Base-by-base conservation (phyloP, 2,888 invertebrate species). In the Idaea biselata region DNA sequence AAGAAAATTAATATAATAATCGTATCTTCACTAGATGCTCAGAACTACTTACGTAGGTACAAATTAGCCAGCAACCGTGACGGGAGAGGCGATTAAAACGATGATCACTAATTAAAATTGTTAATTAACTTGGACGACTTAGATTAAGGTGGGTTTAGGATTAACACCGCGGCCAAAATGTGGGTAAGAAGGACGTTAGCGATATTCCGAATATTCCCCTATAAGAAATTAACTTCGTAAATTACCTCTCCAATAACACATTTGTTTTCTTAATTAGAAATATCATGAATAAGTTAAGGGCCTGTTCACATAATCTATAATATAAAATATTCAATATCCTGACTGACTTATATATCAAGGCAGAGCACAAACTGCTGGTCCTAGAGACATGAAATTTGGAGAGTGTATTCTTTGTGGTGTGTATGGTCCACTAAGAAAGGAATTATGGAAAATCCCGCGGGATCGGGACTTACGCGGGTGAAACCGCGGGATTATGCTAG, bases 101-200 rank as follows among this genome's bases (percentile, higher is more conserved):
- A 83, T 80, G 75, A 84, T 81, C 68, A 68, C 78, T 84, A 82
- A 87, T 84, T 84, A 86, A 78, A 81, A 80, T 80, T 79, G 76
- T 79, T 83, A 83, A 86, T 84, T 83, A 81, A 77, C 73, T 80
- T 75, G 72, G 73, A 74, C 74, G 78, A 76, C 74, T 77, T 73
- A 75, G 70, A 75, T 73, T 66, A 68, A 73, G 69, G 62, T 69
- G 68, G 67, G 67, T 65, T 67, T 66, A 61, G 66, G 65, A 69
- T 67, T 66, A 68, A 59, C 67, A 66, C 65, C 64, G 63, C 59
- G 57, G 60, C 55, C 62, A 58, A 67, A 65, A 64, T 65, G 62
- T 63, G 58, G 60, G 14, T 44, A 44, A 44, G 44, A 44, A 44
- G 7, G 44, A 44, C 44, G 44, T 44, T 44, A 44, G 44, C 44